These are phyloP conservation scores for Clangula hyemalis DNA, from an alignment of 2,797 vertebrate species.

Conservation along the genomic window DNA sequence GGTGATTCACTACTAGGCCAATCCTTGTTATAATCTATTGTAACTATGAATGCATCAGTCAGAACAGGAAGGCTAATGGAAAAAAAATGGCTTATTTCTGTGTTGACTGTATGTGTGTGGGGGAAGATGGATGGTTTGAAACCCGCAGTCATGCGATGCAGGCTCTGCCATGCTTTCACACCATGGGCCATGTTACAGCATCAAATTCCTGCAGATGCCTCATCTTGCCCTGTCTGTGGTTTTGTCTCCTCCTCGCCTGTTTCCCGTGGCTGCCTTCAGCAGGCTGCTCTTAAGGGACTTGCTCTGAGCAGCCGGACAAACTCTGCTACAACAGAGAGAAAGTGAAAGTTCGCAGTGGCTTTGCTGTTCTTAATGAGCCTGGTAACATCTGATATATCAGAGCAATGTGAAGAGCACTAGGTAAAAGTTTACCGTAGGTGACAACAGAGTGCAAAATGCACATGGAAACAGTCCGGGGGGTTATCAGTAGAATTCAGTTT, in stretches of 20 bases:
- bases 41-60: neutral
- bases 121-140: neutral
- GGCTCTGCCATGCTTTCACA: neutral
- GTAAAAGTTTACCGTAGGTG: neutral
- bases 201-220: neutral
- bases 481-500: neutral
- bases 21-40: constrained; percentile 37
- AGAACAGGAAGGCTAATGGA: constrained; percentile 16
- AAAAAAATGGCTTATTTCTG: constrained; percentile 1
- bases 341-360: constrained; percentile 18
- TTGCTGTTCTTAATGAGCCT: neutral
- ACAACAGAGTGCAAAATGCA: neutral
- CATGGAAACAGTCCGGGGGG: neutral
- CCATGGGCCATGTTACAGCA: neutral
- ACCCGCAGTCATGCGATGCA: neutral
- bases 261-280: neutral
- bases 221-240: neutral
- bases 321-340: neutral
- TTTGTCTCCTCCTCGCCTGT: neutral
- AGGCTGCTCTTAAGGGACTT: neutral
- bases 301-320: neutral
- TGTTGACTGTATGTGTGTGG: neutral
- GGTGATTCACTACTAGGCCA: constrained; percentile 24
- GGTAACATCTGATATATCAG: neutral
- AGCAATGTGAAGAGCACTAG: neutral